These are phyloP conservation scores for Agrilus cyanescens DNA, from an alignment of 2,888 invertebrate species.

Conservation along the genomic window DNA sequence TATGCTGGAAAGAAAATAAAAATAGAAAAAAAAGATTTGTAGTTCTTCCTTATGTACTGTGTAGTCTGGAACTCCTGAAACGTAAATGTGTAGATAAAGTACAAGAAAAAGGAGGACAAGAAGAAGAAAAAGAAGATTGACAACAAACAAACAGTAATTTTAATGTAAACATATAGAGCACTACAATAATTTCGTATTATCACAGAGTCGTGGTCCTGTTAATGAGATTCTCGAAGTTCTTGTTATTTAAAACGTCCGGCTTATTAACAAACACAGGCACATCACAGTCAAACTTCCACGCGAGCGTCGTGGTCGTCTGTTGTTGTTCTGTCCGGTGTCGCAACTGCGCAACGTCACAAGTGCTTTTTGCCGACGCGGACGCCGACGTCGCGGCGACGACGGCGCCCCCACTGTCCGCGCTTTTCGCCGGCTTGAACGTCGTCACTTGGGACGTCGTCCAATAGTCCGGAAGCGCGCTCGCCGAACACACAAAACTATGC, in stretches of 20 bases:
- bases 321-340: constrained; percentile 60
- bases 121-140: constrained; percentile 9
- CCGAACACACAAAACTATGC: constrained; percentile 29
- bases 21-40: no score
- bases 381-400: constrained; percentile 26
- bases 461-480: constrained; percentile 33
- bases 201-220: constrained; percentile 37
- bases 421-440: constrained; percentile 28
- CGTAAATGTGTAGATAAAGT: constrained; percentile 3
- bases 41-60: no score
- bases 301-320: constrained; percentile 57
- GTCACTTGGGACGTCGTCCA: constrained; percentile 23
- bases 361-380: constrained; percentile 59
- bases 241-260: constrained; percentile 31
- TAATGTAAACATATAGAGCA: no score
- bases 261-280: constrained; percentile 31
- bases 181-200: constrained; percentile 18
- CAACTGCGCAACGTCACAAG: constrained; percentile 69
- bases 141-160: constrained; percentile 10
- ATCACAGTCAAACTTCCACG: constrained; percentile 38
- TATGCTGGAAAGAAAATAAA: no score
- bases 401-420: constrained; percentile 28
- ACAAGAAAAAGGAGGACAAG: constrained; percentile 2
- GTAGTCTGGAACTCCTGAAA: no score
- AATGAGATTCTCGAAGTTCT: constrained; percentile 31